These are phyloP conservation scores for Rhineura floridana DNA, from an alignment of 2,113 vertebrate species.

Conservation along the genomic window DNA sequence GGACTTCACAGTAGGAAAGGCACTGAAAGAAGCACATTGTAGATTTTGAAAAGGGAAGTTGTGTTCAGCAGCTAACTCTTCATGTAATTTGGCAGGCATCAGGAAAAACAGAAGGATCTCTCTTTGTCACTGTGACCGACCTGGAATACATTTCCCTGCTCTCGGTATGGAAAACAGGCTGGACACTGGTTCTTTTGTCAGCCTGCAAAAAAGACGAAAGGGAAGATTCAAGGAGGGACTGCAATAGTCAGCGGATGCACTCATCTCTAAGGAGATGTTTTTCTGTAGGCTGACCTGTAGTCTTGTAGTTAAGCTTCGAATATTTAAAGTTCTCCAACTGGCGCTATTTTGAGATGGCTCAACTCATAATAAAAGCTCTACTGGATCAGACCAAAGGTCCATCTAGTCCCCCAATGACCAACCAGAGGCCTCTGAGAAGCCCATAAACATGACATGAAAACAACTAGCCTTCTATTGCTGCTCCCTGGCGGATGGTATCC, in stretches of 20 bases:
- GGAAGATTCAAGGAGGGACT: conserved; percentile 18
- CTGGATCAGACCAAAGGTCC: background rate
- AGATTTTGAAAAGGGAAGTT: conserved; percentile 37
- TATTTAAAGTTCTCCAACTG: background rate
- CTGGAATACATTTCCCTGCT: conserved; percentile 17
- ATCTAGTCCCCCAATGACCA: background rate
- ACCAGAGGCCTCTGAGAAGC: too few relatives aligned
- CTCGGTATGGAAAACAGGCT: conserved; percentile 43
- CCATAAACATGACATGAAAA: too few relatives aligned
- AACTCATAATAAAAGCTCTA: background rate
- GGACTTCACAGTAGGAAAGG: conserved; percentile 29
- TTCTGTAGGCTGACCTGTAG: background rate
- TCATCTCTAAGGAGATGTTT: background rate
- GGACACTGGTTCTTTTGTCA: conserved; percentile 51
- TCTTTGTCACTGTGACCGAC: conserved; percentile 48
- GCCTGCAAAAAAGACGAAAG: conserved; percentile 43
- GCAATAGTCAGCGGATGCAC: accelerated
- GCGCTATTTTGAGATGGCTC: background rate
- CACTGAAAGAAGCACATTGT: conserved; percentile 53
- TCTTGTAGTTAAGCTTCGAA: background rate
- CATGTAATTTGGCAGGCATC: conserved; percentile 52
- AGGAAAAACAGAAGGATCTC: conserved; percentile 35
- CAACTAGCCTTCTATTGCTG: too few relatives aligned
- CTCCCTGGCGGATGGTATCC: too few relatives aligned
- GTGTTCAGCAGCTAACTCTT: conserved; percentile 53